Conservation (phyloP, 2,113 vertebrate genomes). For the Orcinus orca region DNA sequence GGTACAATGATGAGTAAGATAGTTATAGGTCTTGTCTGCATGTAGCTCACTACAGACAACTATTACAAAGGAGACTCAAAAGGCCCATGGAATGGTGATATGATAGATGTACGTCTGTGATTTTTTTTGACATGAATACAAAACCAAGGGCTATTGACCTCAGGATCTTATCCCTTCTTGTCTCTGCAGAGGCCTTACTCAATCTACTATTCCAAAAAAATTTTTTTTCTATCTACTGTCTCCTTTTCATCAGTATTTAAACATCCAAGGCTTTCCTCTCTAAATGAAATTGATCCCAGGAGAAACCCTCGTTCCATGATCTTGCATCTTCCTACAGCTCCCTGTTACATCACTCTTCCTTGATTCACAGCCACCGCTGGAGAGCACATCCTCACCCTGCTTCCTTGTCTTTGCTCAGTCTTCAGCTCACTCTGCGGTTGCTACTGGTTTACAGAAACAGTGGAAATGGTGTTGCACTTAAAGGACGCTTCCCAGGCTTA, state of each 20-base stretch:
- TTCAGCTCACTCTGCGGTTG: rapidly evolving
- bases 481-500: not conserved
- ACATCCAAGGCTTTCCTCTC: not conserved
- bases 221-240: not conserved
- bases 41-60: not conserved
- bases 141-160: not conserved
- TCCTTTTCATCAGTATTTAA: not conserved
- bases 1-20: not conserved
- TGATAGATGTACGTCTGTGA: not conserved
- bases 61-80: not conserved
- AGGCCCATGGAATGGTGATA: rapidly evolving
- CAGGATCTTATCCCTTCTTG: not conserved
- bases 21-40: not conserved
- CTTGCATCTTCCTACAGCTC: not conserved
- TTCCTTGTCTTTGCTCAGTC: rapidly evolving
- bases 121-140: not conserved
- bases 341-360: not conserved
- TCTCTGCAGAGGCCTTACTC: not conserved
- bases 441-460: not conserved
- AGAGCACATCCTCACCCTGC: not conserved
- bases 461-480: not conserved
- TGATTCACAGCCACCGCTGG: too few relatives aligned
- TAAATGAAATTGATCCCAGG: not conserved
- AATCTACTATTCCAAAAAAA: not conserved
- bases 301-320: not conserved